Evolutionary conservation across 2,797 vertebrate genomes (phyloP).

Genomic region (Brachyrhaphis roseni): DNA sequence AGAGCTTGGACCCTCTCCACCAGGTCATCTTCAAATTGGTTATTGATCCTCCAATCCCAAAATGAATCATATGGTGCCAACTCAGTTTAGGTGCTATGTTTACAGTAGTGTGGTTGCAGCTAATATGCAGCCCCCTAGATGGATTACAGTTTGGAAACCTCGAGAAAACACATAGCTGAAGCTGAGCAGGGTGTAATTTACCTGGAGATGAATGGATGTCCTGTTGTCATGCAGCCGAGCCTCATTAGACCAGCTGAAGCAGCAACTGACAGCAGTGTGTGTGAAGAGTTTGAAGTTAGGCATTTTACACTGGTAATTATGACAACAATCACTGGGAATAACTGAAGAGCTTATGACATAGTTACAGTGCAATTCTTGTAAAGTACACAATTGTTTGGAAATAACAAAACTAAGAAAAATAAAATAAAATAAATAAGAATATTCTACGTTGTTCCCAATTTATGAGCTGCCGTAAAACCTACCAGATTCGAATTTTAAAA

Average conservation of each 20-base stretch:
- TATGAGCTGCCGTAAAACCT: constrained; percentile 17
- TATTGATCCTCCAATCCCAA: constrained; percentile 82
- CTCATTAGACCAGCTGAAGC: constrained; percentile 68
- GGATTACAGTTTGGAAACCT: constrained; percentile 61
- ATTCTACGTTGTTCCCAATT: not conserved
- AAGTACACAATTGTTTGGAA: constrained; percentile 8
- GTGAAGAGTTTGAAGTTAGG: constrained; percentile 55
- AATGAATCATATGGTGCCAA: constrained; percentile 75
- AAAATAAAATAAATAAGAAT: not conserved
- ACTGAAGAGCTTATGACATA: constrained; percentile 26
- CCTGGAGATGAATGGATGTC: constrained; percentile 59
- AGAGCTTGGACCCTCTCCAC: constrained; percentile 64
- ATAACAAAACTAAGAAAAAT: constrained; percentile 14
- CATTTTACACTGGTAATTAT: constrained; percentile 27
- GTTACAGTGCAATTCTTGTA: constrained; percentile 7
- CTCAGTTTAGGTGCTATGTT: constrained; percentile 65
- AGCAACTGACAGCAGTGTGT: constrained; percentile 44
- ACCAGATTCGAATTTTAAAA: constrained; percentile 7
- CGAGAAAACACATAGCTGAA: constrained; percentile 50
- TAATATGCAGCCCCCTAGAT: constrained; percentile 56
- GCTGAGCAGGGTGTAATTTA: constrained; percentile 47
- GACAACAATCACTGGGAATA: constrained; percentile 19
- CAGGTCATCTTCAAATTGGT: constrained; percentile 82
- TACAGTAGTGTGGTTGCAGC: constrained; percentile 60
- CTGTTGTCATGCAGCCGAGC: constrained; percentile 56